phyloP scores from a whole-genome alignment of 2,113 vertebrate species.

The Ameiurus melas region DNA sequence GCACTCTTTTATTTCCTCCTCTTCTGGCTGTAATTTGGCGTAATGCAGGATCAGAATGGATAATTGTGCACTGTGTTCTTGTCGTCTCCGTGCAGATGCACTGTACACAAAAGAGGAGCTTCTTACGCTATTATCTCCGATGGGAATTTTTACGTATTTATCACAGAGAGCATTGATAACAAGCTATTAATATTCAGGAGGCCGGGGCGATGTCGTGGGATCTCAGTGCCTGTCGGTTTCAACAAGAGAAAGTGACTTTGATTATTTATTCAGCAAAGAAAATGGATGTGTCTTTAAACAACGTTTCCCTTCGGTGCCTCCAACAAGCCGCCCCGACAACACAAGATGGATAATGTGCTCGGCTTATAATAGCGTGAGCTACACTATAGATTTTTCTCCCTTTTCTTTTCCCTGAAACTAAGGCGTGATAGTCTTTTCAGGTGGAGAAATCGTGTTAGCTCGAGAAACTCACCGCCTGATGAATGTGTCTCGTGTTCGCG shows the following conservation, averaged over 20 bases:
- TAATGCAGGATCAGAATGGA: conserved; percentile 51
- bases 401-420: conserved; percentile 1
- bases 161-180: conserved; percentile 71
- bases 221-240: conserved; percentile 59
- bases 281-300: conserved; percentile 55
- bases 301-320: conserved; percentile 46
- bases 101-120: conserved; percentile 56
- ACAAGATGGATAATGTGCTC: conserved; percentile 33
- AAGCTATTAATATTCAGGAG: conserved; percentile 71
- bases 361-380: conserved; percentile 40
- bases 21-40: conserved; percentile 53
- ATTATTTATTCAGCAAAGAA: conserved; percentile 70
- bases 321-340: conserved; percentile 44
- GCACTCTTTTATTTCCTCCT: conserved; percentile 48
- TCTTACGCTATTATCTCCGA: conserved; percentile 62
- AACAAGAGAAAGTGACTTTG: conserved; percentile 62
- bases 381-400: conserved; percentile 24
- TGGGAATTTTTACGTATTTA: conserved; percentile 40
- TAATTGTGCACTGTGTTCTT: conserved; percentile 58
- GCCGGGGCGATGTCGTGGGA: conserved; percentile 55
- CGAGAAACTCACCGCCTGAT: conserved; percentile 23
- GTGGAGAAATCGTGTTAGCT: conserved; percentile 26
- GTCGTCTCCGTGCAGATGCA: conserved; percentile 53
- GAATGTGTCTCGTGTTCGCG: conserved; percentile 12
- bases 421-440: conserved; percentile 16